phyloP scores from a whole-genome alignment of 2,888 invertebrate species.

The Colostygia pectinataria region DNA sequence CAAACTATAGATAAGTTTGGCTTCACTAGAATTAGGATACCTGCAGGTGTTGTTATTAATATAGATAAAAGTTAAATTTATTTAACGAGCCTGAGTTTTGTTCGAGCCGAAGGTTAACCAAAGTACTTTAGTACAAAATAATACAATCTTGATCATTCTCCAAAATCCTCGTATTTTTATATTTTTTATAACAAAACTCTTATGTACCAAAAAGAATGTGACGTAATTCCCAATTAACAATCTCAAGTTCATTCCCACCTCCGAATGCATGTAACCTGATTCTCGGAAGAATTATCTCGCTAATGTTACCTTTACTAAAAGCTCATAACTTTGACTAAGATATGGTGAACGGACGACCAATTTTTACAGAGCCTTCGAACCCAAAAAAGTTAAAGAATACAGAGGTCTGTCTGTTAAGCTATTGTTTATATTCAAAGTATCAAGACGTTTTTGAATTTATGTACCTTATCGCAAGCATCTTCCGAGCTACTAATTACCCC shows the following conservation, averaged over 20 bases:
- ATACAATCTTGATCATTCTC: slow-evolving; percentile 24
- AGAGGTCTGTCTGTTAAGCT: slow-evolving; percentile 32
- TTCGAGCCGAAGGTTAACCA: too few relatives aligned
- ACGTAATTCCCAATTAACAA: slow-evolving; percentile 62
- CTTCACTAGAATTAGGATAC: too few relatives aligned
- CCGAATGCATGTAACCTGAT: slow-evolving; percentile 56
- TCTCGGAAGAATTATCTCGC: slow-evolving; percentile 63
- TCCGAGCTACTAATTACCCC: slow-evolving; percentile 57
- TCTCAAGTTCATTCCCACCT: slow-evolving; percentile 55
- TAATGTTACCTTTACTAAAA: slow-evolving; percentile 57
- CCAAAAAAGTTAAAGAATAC: slow-evolving; percentile 3
- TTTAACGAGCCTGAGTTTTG: too few relatives aligned
- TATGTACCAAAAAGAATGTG: slow-evolving; percentile 48
- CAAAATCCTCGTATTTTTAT: slow-evolving; percentile 39
- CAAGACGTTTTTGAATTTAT: slow-evolving; percentile 37
- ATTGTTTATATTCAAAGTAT: slow-evolving; percentile 37
- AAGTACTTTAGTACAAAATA: background rate
- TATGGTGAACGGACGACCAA: slow-evolving; percentile 50
- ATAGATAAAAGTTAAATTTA: too few relatives aligned
- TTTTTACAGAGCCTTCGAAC: slow-evolving; percentile 36
- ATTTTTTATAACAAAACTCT: slow-evolving; percentile 53
- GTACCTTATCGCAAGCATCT: slow-evolving; percentile 41
- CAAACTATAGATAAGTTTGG: too few relatives aligned
- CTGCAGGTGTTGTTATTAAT: too few relatives aligned
- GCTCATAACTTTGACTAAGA: slow-evolving; percentile 59